Evolutionary conservation across 2,113 vertebrate species (phyloP).

Genomic region (Brachyhypopomus occidentalis): DNA sequence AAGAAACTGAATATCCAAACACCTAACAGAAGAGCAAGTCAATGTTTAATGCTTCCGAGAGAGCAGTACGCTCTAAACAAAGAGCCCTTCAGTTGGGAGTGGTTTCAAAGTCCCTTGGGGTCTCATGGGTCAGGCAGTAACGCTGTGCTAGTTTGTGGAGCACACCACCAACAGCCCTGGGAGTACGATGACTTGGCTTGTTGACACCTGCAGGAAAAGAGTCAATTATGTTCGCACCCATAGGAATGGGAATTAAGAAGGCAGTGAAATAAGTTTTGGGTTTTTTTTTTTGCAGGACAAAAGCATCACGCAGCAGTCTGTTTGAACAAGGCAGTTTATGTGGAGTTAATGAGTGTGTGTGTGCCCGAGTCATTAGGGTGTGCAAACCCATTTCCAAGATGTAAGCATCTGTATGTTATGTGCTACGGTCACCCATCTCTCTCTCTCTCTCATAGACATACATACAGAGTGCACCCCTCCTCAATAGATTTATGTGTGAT

Average conservation of each 20-base stretch:
- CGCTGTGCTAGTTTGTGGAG: background rate
- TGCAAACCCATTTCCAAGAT: constrained; percentile 18
- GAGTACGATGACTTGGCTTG: background rate
- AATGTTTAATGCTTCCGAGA: background rate
- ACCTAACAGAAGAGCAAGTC: background rate
- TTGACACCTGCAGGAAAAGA: constrained; percentile 7
- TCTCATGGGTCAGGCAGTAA: background rate
- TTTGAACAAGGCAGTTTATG: constrained; percentile 37
- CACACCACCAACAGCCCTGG: background rate
- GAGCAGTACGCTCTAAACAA: background rate
- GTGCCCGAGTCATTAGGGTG: constrained; percentile 12
- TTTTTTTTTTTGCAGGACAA: background rate
- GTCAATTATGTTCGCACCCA: background rate
- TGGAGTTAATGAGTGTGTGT: constrained; percentile 40
- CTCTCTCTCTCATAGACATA: background rate
- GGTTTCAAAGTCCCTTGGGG: constrained; percentile 2
- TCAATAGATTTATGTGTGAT: background rate
- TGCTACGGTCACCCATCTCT: background rate
- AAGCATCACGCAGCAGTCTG: background rate
- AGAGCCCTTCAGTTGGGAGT: background rate
- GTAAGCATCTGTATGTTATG: constrained; percentile 21
- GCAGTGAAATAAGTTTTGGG: background rate
- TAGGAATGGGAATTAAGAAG: background rate
- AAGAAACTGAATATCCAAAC: background rate
- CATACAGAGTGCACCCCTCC: background rate